Evolutionary conservation across 2,888 invertebrate genomes (phyloP).

Genomic region (Chymomyza procnemis): DNA sequence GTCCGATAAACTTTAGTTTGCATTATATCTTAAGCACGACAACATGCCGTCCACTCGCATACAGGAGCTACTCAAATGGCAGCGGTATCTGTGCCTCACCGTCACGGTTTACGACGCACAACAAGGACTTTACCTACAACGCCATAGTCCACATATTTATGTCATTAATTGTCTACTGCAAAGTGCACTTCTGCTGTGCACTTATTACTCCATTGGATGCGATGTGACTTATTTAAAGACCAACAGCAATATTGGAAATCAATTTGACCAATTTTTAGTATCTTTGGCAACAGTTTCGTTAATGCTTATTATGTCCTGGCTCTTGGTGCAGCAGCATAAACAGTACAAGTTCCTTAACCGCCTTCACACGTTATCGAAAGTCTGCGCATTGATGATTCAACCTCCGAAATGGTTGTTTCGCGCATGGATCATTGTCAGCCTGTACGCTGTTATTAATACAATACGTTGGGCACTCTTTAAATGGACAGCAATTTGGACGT

Average conservation of each 20-base stretch:
- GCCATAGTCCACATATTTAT: background rate
- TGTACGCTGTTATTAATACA: background rate
- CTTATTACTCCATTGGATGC: background rate
- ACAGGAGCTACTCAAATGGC: background rate
- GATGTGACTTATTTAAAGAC: background rate
- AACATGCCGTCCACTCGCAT: background rate
- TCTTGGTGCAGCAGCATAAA: background rate
- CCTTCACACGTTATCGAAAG: background rate
- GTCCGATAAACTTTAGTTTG: background rate
- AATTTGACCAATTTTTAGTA: conserved; percentile 1
- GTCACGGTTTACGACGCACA: background rate
- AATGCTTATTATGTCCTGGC: background rate
- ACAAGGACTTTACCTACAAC: background rate
- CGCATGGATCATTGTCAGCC: background rate
- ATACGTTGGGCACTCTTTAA: background rate
- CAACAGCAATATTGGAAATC: background rate
- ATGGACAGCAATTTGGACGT: background rate
- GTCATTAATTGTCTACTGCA: background rate
- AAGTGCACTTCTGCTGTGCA: background rate
- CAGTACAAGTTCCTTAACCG: background rate
- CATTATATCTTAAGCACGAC: background rate
- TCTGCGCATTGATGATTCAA: background rate
- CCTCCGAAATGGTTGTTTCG: background rate
- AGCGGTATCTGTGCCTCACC: background rate
- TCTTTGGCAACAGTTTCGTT: background rate